Percentiles rank a stretch among this genome's conserved stretches.
Conservation (phyloP, 2,797 vertebrate species). For the Podarcis siculus region DNA sequence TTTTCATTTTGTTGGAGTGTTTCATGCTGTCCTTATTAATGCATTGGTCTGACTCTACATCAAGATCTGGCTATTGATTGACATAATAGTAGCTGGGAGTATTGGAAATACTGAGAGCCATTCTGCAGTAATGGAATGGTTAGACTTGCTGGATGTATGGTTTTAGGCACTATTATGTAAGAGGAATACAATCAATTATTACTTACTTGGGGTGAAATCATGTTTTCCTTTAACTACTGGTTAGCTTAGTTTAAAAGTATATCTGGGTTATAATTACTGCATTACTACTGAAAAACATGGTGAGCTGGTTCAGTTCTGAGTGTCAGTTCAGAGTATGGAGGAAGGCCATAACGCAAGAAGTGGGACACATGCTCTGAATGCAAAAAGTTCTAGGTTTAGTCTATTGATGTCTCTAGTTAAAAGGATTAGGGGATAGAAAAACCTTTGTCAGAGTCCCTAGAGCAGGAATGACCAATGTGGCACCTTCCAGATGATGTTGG, state of each 20-base stretch:
- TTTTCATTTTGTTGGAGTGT: neutral
- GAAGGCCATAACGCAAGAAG: neutral
- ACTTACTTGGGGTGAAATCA: neutral
- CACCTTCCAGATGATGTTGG: too few relatives aligned
- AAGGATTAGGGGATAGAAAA: neutral
- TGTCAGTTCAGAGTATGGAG: neutral
- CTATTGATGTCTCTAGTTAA: neutral
- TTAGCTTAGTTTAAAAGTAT: neutral
- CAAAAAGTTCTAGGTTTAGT: neutral
- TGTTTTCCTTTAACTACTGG: neutral
- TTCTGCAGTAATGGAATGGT: neutral
- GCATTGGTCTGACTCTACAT: neutral
- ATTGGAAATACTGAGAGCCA: neutral
- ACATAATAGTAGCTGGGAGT: neutral
- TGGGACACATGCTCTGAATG: neutral
- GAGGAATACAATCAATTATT: neutral
- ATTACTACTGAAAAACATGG: neutral
- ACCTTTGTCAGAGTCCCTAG: neutral
- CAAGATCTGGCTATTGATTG: neutral
- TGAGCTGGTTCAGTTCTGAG: neutral
- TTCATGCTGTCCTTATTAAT: conserved; percentile 10
- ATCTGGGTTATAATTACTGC: neutral
- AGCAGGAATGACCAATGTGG: too few relatives aligned
- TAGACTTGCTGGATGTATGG: neutral
- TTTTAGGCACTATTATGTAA: neutral